Evolutionary conservation across 1,140 invertebrate species (phyloP).

Genomic region (Achatina immaculata): DNA sequence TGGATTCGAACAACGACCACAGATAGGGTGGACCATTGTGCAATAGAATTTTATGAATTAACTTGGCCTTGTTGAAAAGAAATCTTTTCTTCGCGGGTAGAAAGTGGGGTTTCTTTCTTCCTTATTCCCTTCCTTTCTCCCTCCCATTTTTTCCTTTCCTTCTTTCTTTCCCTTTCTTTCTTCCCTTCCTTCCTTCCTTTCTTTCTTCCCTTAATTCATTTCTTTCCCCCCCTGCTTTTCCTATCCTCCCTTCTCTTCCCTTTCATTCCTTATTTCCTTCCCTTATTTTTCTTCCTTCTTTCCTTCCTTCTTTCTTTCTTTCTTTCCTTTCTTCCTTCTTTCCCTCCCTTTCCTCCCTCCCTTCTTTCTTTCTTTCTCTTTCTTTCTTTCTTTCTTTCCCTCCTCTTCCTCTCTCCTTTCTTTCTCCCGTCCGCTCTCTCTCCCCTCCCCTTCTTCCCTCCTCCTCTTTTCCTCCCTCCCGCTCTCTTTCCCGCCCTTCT

Average conservation of each 20-base stretch:
- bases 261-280: neutral
- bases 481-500: neutral
- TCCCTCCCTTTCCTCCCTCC: neutral
- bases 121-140: neutral
- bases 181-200: neutral
- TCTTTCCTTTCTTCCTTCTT: neutral
- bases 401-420: neutral
- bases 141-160: neutral
- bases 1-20: no score
- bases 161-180: neutral
- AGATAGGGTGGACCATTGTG: no score
- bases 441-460: neutral
- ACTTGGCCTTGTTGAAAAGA: no score
- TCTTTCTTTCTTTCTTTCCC: conserved; percentile 10
- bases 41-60: no score
- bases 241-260: neutral
- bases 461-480: neutral
- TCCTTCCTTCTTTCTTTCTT: neutral
- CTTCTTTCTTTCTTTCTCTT: neutral
- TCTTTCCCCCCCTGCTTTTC: neutral
- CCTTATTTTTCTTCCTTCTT: conserved; percentile 9
- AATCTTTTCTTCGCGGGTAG: no score
- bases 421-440: neutral
- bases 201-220: neutral
- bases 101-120: no score